Conservation (phyloP, 2,113 vertebrate genomes). For the Oxyruncus cristatus region DNA sequence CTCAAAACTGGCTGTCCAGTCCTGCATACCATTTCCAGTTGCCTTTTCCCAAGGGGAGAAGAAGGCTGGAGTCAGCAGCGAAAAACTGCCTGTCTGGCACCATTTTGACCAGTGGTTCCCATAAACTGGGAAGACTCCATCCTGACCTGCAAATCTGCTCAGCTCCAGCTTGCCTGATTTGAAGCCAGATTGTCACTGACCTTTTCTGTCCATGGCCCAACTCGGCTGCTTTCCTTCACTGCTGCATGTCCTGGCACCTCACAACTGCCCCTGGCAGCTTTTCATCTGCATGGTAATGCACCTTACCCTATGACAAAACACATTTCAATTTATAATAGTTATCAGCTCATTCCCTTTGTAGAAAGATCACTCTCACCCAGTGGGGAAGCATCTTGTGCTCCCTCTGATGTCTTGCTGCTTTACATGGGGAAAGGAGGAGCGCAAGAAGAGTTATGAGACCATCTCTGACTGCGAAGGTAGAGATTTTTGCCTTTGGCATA, state of each 20-base stretch:
- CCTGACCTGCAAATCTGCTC: neutral
- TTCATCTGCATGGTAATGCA: neutral
- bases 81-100: neutral
- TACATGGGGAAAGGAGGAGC: accelerated
- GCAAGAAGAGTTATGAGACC: neutral
- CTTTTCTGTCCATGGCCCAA: accelerated
- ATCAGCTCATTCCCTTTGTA: neutral
- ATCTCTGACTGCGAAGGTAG: neutral
- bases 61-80: neutral
- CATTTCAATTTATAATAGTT: neutral
- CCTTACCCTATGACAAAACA: accelerated
- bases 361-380: accelerated
- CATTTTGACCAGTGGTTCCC: neutral
- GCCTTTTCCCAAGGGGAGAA: accelerated
- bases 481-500: neutral
- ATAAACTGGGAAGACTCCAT: neutral
- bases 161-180: neutral
- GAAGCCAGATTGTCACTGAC: neutral
- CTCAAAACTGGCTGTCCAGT: neutral
- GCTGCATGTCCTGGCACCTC: neutral
- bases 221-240: neutral
- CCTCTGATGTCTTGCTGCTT: neutral
- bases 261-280: accelerated
- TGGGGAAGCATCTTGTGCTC: neutral
- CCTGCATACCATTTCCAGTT: neutral